Conservation (phyloP, 2,797 vertebrate genomes). For the Sebastes itinus region DNA sequence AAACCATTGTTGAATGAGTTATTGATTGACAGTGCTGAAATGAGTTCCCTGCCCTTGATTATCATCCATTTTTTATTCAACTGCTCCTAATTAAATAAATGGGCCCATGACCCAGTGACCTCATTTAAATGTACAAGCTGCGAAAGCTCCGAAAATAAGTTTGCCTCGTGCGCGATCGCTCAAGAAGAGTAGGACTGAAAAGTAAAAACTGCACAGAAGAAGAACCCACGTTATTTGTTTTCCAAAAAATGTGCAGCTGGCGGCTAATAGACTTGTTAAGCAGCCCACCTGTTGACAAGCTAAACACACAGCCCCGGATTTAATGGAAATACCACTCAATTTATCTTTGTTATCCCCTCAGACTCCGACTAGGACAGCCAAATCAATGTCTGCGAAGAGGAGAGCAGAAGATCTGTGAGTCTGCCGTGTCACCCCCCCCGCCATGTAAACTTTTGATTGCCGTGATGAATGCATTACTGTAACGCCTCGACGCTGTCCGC, state of each 20-base stretch:
- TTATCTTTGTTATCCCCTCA: conserved; percentile 70
- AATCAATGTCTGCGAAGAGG: conserved; percentile 61
- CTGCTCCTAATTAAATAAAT: conserved; percentile 86
- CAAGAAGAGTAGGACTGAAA: conserved; percentile 1
- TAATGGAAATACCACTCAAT: conserved; percentile 69
- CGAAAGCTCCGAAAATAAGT: conserved; percentile 60
- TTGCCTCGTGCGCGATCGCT: conserved; percentile 39
- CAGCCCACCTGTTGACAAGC: conserved; percentile 75
- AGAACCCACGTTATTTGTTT: conserved; percentile 49
- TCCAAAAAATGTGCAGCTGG: conserved; percentile 63
- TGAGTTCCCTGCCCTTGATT: conserved; percentile 83
- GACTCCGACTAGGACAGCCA: conserved; percentile 37
- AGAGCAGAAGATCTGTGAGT: conserved; percentile 35
- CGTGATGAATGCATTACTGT: conserved; percentile 61
- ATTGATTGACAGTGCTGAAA: conserved; percentile 85
- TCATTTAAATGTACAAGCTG: conserved; percentile 69
- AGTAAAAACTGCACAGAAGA: conserved; percentile 30
- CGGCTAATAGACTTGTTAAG: conserved; percentile 57
- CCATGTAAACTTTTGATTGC: conserved; percentile 58
- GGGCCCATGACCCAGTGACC: conserved; percentile 83
- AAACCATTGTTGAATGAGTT: conserved; percentile 72
- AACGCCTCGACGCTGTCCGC: conserved; percentile 48
- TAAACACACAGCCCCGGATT: conserved; percentile 65
- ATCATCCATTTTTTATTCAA: conserved; percentile 82
- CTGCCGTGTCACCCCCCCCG: conserved; percentile 12